Evolutionary conservation across 1,140 invertebrate genomes (phyloP).

Genomic region (Diachasma alloeum): DNA sequence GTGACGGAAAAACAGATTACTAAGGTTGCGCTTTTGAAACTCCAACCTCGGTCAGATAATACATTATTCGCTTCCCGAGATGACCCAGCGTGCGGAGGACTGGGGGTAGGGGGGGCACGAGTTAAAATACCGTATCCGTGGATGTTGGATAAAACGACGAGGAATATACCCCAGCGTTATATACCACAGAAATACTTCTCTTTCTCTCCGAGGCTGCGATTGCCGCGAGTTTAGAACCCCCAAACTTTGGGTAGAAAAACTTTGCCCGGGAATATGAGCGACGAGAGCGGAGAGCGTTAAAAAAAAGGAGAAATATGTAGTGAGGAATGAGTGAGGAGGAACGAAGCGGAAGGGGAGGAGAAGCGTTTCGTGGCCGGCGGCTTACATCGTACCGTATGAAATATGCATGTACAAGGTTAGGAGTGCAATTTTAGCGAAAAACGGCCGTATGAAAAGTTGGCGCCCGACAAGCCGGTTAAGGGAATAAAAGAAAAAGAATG

Average conservation of each 20-base stretch:
- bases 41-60: conserved; percentile 17
- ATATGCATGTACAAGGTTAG: conserved; percentile 56
- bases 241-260: conserved; percentile 1
- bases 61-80: conserved; percentile 2
- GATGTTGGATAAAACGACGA: conserved; percentile 9
- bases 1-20: not conserved
- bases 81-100: not conserved
- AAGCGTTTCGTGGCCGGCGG: conserved; percentile 33
- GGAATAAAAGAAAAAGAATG: conserved; percentile 14
- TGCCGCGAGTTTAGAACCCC: not conserved
- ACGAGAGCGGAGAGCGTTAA: not conserved
- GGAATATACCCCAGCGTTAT: not conserved
- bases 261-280: not conserved
- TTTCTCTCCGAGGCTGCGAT: not conserved
- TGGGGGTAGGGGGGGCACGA: not conserved
- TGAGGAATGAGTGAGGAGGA: not conserved
- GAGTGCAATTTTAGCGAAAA: conserved; percentile 50
- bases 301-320: not conserved
- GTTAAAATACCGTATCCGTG: conserved; percentile 19
- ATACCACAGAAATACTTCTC: not conserved
- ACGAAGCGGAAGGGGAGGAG: not conserved
- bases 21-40: not conserved
- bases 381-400: conserved; percentile 49
- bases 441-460: conserved; percentile 38
- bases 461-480: conserved; percentile 2